These are phyloP conservation scores for Hetaerina americana DNA, from an alignment of 1,140 invertebrate species.

Conservation along the genomic window DNA sequence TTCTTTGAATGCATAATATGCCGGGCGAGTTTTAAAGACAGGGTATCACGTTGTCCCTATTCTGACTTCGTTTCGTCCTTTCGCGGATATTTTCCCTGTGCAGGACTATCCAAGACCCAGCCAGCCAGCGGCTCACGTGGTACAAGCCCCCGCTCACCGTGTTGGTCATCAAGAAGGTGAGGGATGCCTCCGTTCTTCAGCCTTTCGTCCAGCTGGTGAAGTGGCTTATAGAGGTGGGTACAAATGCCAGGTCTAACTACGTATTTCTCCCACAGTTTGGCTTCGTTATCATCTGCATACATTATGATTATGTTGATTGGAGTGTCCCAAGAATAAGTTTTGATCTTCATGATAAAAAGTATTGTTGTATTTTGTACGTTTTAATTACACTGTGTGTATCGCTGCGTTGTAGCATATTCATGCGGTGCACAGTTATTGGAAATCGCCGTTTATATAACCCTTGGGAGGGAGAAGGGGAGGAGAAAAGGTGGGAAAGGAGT, in stretches of 20 bases:
- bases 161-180: slow-evolving; percentile 90
- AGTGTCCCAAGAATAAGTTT: not conserved
- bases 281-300: not conserved
- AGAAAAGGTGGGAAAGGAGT: no score
- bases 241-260: no score
- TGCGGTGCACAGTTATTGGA: no score
- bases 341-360: no score
- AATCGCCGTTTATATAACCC: no score
- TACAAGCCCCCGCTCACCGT: slow-evolving; percentile 89
- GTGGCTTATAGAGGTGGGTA: slow-evolving; percentile 78
- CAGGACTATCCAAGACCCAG: slow-evolving; percentile 95
- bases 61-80: no score
- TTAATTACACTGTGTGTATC: not conserved
- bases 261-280: not conserved
- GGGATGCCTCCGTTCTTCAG: slow-evolving; percentile 73
- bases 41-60: no score
- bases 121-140: slow-evolving; percentile 90
- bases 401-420: not conserved
- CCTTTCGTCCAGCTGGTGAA: slow-evolving; percentile 88
- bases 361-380: not conserved
- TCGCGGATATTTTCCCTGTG: no score
- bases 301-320: not conserved
- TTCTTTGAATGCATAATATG: no score
- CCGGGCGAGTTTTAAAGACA: no score
- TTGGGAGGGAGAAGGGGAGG: no score